Base-by-base conservation (phyloP, 2,113 vertebrate species). In the Boulengeromyrus knoepffleri region DNA sequence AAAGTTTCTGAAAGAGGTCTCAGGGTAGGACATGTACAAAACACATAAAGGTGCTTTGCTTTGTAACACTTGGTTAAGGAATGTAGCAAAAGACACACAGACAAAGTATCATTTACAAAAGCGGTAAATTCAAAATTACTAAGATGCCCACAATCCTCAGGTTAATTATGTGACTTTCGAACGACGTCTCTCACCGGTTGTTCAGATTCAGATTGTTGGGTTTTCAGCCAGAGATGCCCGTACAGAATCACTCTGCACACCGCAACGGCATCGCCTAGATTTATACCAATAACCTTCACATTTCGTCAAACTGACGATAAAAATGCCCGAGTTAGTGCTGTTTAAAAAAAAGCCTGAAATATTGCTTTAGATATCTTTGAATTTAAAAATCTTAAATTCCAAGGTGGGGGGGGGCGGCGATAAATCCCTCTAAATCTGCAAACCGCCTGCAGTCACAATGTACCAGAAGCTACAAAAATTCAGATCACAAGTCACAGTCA, bases 21-120 rank as follows among this genome's bases (percentile, higher is more conserved):
- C 17, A 24, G 87, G 27, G 9, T 8, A 2, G 42, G 42, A 49
- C 13, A 5, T 46, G 8, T 58, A 70, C 39, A 49, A 49, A 39
- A 74, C 39, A 21, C 66, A 47, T 70, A 31, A 46, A 24, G 39
- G 36, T 12, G 21, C 31, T 27, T 42, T 4, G 85, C 87, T 90
- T 89, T 86, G 12, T 42, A 88, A 92, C 90, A 80, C 89, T n/a
- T 31, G 12, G 83, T 49, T 6, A 4, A 70, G 89, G 88, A 45
- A 88, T 15, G 27, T 42, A 36, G 53, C 52, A 91, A 91, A 92
- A 94, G 91, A 91, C 90, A 21, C 13, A 91, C 89, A 89, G 85
- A 84, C 70, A 24, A 53, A 10, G 10, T 36, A 53, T 36, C 70
- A 24, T n/a, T 21, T 46, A 45, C 42, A 50, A 50, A 49, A 31